phyloP scores from a whole-genome alignment of 2,888 invertebrate species.

The Drosophila fungiperda region DNA sequence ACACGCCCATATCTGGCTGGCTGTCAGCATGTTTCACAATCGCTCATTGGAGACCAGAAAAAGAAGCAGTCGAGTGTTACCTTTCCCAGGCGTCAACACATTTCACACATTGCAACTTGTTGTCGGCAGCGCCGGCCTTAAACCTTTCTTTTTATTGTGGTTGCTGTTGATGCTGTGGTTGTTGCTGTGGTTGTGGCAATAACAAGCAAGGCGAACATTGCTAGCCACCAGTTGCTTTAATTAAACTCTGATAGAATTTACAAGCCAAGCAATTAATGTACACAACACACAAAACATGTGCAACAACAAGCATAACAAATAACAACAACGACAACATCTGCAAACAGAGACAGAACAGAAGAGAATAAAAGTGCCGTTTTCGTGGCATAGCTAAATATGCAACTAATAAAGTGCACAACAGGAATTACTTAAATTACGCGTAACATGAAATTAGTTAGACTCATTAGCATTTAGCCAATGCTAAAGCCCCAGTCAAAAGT shows the following conservation, averaged over 20 bases:
- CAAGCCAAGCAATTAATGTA: conserved; percentile 74
- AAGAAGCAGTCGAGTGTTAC: conserved; percentile 11
- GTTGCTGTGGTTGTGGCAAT: conserved; percentile 30
- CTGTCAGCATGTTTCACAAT: conserved; percentile 6
- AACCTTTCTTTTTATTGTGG: conserved; percentile 68
- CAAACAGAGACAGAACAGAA: conserved; percentile 25
- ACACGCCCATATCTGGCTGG: conserved; percentile 20
- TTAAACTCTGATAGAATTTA: conserved; percentile 74
- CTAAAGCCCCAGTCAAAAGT: conserved; percentile 2
- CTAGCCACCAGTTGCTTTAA: conserved; percentile 69
- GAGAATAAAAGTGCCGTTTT: conserved; percentile 60
- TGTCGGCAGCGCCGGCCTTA: conserved; percentile 37
- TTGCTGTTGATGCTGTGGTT: not conserved
- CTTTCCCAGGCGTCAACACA: conserved; percentile 70
- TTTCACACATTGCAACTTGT: conserved; percentile 69
- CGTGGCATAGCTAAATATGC: conserved; percentile 48
- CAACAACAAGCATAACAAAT: not conserved
- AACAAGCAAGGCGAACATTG: conserved; percentile 46
- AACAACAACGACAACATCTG: conserved; percentile 18
- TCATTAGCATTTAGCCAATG: conserved; percentile 65
- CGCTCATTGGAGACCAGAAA: conserved; percentile 25
- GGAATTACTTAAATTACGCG: conserved; percentile 78
- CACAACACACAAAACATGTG: conserved; percentile 42
- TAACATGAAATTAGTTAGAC: conserved; percentile 67
- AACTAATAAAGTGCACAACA: conserved; percentile 67